These are phyloP conservation scores for Pituophis catenifer DNA, from an alignment of 2,113 vertebrate genomes.

Conservation along the genomic window DNA sequence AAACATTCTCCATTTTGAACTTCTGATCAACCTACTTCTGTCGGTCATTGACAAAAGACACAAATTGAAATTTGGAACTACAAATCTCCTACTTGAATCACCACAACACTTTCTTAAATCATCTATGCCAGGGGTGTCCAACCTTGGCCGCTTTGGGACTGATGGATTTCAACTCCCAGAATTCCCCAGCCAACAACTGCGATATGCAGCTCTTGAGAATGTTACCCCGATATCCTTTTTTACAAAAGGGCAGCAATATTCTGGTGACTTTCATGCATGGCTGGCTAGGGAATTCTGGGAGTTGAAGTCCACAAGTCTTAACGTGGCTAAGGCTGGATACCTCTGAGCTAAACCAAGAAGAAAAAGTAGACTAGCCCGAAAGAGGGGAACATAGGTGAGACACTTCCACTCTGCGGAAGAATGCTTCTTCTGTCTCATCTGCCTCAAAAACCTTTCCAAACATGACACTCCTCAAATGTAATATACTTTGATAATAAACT, in stretches of 20 bases:
- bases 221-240: not conserved
- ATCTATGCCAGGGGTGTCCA: conserved; percentile 47
- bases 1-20: not conserved
- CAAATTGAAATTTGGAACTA: conserved; percentile 51
- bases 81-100: conserved; percentile 55
- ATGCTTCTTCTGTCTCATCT: conserved; percentile 76
- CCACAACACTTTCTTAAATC: conserved; percentile 58
- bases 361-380: conserved; percentile 70
- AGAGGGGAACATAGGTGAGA: conserved; percentile 60
- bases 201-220: not conserved
- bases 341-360: conserved; percentile 61
- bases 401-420: conserved; percentile 72
- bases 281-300: not conserved
- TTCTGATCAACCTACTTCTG: not conserved
- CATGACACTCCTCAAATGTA: conserved; percentile 77
- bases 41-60: conserved; percentile 49
- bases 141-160: not conserved
- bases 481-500: conserved; percentile 84
- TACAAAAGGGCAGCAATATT: not conserved
- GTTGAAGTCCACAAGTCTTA: not conserved
- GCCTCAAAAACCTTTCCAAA: conserved; percentile 75
- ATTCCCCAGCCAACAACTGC: not conserved
- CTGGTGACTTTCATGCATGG: not conserved
- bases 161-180: not conserved
- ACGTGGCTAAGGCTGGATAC: not conserved